A percentile compares a stretch with the other conserved stretches of the same genome.
These are phyloP conservation scores for Delia radicum DNA, from an alignment of 1,140 invertebrate genomes.

Conservation along the genomic window DNA sequence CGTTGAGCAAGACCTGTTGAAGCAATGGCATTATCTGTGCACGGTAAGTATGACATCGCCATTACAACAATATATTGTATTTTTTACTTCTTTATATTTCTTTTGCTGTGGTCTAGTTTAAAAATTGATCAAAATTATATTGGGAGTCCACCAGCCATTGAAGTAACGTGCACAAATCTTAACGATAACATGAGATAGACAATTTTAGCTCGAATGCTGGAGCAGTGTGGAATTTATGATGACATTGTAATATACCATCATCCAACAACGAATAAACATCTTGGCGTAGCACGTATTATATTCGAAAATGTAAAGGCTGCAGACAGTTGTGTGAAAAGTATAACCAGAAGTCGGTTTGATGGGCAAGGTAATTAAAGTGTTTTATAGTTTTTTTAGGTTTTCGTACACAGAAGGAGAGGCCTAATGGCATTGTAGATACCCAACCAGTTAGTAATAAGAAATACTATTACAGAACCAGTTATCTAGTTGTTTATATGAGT, in stretches of 20 bases:
- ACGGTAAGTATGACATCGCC: constrained; percentile 59
- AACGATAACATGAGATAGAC: constrained; percentile 96
- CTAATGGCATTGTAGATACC: too few relatives aligned
- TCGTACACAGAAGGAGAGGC: too few relatives aligned
- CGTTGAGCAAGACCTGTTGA: constrained; percentile 74
- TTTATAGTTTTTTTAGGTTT: too few relatives aligned
- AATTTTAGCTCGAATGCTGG: constrained; percentile 88
- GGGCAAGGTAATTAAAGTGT: constrained; percentile 92
- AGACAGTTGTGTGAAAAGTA: constrained; percentile 87
- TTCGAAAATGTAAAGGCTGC: constrained; percentile 84
- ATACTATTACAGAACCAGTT: too few relatives aligned
- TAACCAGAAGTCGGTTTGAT: constrained; percentile 93
- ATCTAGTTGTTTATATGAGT: too few relatives aligned
- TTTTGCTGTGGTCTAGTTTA: too few relatives aligned
- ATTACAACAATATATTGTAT: too few relatives aligned
- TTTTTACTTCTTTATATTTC: too few relatives aligned
- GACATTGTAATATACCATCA: constrained; percentile 90
- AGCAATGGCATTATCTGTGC: constrained; percentile 79
- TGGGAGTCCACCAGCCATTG: constrained; percentile 85
- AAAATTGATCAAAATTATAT: constrained; percentile 88
- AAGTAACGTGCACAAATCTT: constrained; percentile 94
- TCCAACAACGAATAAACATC: constrained; percentile 88
- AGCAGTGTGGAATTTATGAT: constrained; percentile 83
- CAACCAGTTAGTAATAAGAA: too few relatives aligned
- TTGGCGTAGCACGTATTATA: constrained; percentile 87